A percentile compares a stretch with the other conserved stretches of the same genome.
Evolutionary conservation across 2,888 invertebrate species (phyloP).

Genomic region (Sturmia bella): DNA sequence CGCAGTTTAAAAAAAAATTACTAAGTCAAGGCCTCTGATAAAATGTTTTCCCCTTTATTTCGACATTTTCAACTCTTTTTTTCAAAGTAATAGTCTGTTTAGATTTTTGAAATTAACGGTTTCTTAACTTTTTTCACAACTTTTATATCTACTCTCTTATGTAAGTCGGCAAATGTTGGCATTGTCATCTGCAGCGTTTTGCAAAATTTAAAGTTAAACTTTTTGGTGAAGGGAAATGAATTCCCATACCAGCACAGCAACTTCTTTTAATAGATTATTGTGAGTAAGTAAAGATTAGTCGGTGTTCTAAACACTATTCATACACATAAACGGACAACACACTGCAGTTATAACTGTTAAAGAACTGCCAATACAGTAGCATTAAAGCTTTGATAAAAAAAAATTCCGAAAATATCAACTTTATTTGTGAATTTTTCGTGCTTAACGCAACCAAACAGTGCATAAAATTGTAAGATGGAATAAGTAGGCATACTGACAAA

Average conservation of each 20-base stretch:
- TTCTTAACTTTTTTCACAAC: too few species aligned
- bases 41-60: too few species aligned
- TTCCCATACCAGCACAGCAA: slow-evolving; percentile 44
- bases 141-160: not conserved
- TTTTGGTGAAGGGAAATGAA: slow-evolving; percentile 47
- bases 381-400: slow-evolving; percentile 31
- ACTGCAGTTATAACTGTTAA: slow-evolving; percentile 39
- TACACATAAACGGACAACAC: not conserved
- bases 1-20: too few species aligned
- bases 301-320: slow-evolving; percentile 33
- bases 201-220: slow-evolving; percentile 40
- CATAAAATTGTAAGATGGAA: not conserved
- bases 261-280: slow-evolving; percentile 57
- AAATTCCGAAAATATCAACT: too few species aligned
- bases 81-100: too few species aligned
- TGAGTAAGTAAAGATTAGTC: slow-evolving; percentile 54
- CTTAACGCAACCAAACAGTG: slow-evolving; percentile 13
- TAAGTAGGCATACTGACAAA: not conserved
- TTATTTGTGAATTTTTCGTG: slow-evolving; percentile 19
- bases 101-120: too few species aligned
- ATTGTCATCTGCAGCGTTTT: slow-evolving; percentile 35
- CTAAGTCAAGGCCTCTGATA: too few species aligned
- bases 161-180: slow-evolving; percentile 15
- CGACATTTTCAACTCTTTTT: too few species aligned
- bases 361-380: slow-evolving; percentile 35